A percentile compares a stretch with the other conserved stretches of the same genome.
Conservation (phyloP, 2,113 vertebrate genomes). For the Tauraco erythrolophus region DNA sequence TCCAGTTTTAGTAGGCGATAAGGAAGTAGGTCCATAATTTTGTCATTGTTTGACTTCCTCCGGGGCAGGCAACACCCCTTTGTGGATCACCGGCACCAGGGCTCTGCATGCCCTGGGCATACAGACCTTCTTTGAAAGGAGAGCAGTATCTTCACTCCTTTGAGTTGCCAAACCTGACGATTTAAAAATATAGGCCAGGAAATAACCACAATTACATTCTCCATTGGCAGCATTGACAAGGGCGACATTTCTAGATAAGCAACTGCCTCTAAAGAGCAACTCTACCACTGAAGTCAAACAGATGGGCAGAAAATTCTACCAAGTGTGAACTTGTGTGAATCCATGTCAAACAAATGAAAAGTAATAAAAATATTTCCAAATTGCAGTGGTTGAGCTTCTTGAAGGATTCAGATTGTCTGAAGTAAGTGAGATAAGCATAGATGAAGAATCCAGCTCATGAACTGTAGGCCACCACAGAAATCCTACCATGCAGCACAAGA, state of each 20-base stretch:
- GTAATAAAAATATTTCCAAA: neutral
- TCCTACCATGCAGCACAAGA: conserved; percentile 66
- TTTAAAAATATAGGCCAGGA: neutral
- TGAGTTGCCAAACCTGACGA: neutral
- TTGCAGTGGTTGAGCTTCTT: conserved; percentile 76
- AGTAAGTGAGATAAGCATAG: conserved; percentile 60
- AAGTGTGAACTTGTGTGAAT: neutral
- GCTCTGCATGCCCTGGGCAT: neutral
- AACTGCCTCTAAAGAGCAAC: neutral
- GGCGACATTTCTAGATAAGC: neutral
- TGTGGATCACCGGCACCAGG: neutral
- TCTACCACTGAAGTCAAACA: neutral
- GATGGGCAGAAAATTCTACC: neutral
- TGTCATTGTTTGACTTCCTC: neutral
- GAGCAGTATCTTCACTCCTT: neutral
- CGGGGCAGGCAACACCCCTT: neutral
- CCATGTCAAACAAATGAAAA: neutral
- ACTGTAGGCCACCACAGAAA: conserved; percentile 72
- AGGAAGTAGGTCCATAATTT: neutral
- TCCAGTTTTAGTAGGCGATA: neutral
- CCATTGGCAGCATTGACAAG: neutral
- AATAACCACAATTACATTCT: neutral
- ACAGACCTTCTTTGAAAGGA: neutral
- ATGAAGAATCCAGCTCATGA: conserved; percentile 72
- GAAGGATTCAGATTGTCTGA: conserved; percentile 73